Conservation (phyloP, 2,113 vertebrate species). For the Dromiciops gliroides region DNA sequence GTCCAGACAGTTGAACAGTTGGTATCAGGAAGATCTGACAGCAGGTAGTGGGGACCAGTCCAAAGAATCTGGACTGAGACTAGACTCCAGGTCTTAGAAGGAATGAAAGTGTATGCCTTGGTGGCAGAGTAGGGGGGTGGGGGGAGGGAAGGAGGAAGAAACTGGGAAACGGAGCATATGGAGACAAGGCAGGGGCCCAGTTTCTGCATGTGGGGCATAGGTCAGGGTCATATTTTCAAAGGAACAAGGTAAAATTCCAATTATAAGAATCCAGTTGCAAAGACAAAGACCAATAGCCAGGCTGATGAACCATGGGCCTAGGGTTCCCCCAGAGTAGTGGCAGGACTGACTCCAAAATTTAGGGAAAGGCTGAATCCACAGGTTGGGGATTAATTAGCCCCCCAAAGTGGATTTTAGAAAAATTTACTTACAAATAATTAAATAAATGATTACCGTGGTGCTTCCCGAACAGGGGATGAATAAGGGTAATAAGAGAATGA, state of each 20-base stretch:
- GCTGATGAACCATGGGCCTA: not conserved
- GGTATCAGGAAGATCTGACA: not conserved
- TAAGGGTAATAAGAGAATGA: not conserved
- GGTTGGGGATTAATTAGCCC: not conserved
- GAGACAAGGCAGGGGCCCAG: not conserved
- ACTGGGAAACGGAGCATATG: not conserved
- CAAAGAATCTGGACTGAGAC: not conserved
- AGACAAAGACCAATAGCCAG: not conserved
- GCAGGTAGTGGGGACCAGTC: not conserved
- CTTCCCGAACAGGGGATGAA: not conserved
- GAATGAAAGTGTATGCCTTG: not conserved
- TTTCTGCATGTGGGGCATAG: not conserved
- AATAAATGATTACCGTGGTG: not conserved
- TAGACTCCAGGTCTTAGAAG: not conserved
- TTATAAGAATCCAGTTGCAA: not conserved
- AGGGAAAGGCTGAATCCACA: not conserved
- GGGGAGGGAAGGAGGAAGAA: not conserved
- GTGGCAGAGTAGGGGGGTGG: no score
- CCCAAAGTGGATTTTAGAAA: not conserved
- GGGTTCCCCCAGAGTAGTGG: not conserved
- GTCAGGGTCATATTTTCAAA: slow-evolving; percentile 4
- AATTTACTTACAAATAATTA: not conserved
- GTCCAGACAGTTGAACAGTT: not conserved
- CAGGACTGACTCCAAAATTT: not conserved
- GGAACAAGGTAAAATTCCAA: not conserved